phyloP scores from a whole-genome alignment of 2,113 vertebrate species.

The Notarius lentiginosus region DNA sequence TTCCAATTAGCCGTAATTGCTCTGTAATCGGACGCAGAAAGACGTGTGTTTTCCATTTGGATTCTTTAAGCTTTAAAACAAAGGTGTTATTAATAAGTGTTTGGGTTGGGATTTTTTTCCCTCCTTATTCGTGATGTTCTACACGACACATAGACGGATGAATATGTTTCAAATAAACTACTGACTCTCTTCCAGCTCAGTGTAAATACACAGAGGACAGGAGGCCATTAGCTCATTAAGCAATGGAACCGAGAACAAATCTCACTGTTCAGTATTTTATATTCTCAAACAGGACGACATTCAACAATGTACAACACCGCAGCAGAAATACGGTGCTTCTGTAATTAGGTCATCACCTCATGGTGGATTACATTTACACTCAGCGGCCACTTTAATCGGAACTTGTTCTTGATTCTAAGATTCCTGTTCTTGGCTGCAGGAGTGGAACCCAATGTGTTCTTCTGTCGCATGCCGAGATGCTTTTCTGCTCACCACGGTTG shows the following conservation, averaged over 20 bases:
- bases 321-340: not conserved
- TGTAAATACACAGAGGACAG: conserved; percentile 25
- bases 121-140: conserved; percentile 19
- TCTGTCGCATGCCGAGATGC: no score
- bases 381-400: no score
- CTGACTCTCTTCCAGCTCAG: not conserved
- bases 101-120: conserved; percentile 3
- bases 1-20: conserved; percentile 49
- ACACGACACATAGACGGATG: conserved; percentile 40
- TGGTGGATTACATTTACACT: no score
- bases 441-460: no score
- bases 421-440: no score
- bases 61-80: conserved; percentile 46
- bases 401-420: no score
- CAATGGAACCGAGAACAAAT: not conserved
- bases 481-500: no score
- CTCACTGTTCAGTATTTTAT: not conserved
- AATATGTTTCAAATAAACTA: conserved; percentile 34
- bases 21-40: conserved; percentile 41
- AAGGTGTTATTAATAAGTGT: conserved; percentile 55
- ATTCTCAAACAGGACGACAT: not conserved
- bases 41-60: conserved; percentile 42
- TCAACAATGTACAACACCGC: not conserved
- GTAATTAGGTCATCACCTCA: not conserved
- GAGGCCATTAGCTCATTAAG: not conserved